Evolutionary conservation across 2,797 vertebrate genomes (phyloP).

Genomic region (Protonibea diacanthus): DNA sequence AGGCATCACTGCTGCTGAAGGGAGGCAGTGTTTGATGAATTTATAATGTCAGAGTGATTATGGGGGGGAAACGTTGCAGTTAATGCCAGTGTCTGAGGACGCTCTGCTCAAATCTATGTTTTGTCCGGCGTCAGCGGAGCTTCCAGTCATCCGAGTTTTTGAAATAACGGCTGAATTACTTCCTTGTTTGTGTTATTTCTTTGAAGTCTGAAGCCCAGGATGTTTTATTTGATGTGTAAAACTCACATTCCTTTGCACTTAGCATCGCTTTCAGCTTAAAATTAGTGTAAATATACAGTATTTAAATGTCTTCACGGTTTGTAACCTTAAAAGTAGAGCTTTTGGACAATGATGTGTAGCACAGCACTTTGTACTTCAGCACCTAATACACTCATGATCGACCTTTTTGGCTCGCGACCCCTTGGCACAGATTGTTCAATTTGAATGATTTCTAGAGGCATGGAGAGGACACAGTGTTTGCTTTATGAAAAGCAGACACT

Average conservation of each 20-base stretch:
- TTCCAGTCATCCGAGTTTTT: slow-evolving; percentile 18
- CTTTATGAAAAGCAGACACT: background rate
- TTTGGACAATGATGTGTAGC: slow-evolving; percentile 1
- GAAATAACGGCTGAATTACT: slow-evolving; percentile 25
- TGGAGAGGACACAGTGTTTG: background rate
- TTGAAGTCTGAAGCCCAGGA: background rate
- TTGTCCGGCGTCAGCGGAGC: slow-evolving; percentile 37
- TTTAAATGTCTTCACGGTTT: slow-evolving; percentile 7
- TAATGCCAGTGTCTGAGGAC: slow-evolving; percentile 23
- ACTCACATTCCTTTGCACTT: slow-evolving; percentile 11
- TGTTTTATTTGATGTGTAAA: slow-evolving; percentile 27
- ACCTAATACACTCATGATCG: background rate
- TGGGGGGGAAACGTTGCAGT: slow-evolving; percentile 47
- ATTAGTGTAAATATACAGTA: slow-evolving; percentile 14
- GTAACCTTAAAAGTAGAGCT: background rate
- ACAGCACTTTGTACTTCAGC: background rate
- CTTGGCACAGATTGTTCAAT: background rate
- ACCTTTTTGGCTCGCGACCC: background rate
- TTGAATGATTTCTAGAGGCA: background rate
- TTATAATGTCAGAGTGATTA: slow-evolving; percentile 74
- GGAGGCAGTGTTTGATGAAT: slow-evolving; percentile 74
- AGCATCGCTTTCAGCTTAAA: background rate
- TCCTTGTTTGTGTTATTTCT: slow-evolving; percentile 12
- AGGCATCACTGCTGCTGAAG: slow-evolving; percentile 74
- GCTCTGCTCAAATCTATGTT: slow-evolving; percentile 54